These are phyloP conservation scores for Bergia sp. DNA, from an alignment of 92 coral and sea anemone genomes.

Conservation along the genomic window DNA sequence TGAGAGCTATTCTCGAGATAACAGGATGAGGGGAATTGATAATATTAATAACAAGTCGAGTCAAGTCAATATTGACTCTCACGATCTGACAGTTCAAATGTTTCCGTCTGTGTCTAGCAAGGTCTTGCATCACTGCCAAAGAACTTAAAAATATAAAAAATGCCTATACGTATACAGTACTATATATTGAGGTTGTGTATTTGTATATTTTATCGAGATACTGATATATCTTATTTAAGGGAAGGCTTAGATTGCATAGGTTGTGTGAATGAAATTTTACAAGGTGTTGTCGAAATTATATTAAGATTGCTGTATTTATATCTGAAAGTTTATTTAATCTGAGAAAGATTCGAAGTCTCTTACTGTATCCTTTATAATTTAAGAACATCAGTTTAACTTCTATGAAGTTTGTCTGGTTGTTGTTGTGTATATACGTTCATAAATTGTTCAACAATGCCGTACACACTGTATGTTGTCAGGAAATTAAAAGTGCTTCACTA, in stretches of 20 bases:
- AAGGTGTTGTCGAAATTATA: slow-evolving; percentile 40
- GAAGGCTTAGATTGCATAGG: slow-evolving; percentile 29
- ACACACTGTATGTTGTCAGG: slow-evolving; percentile 17
- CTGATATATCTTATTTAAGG: slow-evolving; percentile 4
- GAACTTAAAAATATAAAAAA: slow-evolving; percentile 3
- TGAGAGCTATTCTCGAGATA: slow-evolving; percentile 26
- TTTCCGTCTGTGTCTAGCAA: background rate
- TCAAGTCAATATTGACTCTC: slow-evolving; percentile 41
- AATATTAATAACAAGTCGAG: background rate
- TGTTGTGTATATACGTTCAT: slow-evolving; percentile 1
- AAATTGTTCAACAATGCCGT: slow-evolving; percentile 24
- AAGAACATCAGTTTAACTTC: slow-evolving; percentile 34
- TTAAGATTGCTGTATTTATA: slow-evolving; percentile 53
- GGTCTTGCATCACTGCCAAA: background rate
- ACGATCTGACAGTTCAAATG: slow-evolving; percentile 21
- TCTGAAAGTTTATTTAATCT: slow-evolving; percentile 58
- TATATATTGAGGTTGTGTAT: slow-evolving; percentile 15
- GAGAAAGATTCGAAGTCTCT: slow-evolving; percentile 32
- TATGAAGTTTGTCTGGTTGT: background rate
- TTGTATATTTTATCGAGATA: slow-evolving; percentile 16
- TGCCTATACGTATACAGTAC: background rate
- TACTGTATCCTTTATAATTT: slow-evolving; percentile 35
- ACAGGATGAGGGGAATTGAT: slow-evolving; percentile 11
- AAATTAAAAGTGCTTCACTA: slow-evolving; percentile 20
- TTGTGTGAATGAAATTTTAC: slow-evolving; percentile 25